Conservation (phyloP, 2,888 invertebrate species). For the Erynnis tages region DNA sequence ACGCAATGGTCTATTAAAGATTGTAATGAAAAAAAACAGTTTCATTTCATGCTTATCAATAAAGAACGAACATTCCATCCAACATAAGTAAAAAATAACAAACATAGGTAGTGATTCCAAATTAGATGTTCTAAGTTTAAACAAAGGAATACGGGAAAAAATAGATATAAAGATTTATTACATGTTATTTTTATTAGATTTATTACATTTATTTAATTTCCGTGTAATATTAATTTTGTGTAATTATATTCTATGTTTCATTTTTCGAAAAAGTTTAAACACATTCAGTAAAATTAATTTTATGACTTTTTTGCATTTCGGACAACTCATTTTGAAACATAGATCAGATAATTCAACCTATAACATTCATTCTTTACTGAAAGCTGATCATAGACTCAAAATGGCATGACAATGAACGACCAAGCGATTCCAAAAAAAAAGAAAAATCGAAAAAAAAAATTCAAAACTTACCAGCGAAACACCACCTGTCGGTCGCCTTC, state of each 20-base stretch:
- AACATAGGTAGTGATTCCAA: background rate
- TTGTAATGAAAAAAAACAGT: background rate
- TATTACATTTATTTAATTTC: no score
- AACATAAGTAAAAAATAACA: background rate
- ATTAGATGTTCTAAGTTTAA: no score
- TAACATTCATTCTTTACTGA: constrained; percentile 4
- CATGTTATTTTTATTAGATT: no score
- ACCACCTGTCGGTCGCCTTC: constrained; percentile 91
- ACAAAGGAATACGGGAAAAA: no score
- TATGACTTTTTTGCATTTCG: no score
- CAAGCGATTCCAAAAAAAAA: background rate
- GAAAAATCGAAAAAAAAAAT: background rate
- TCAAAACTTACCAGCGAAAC: constrained; percentile 89
- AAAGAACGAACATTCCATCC: background rate
- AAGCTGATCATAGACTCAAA: constrained; percentile 1
- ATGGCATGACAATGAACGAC: background rate
- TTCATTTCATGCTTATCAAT: background rate
- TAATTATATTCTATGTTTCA: no score
- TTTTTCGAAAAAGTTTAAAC: no score
- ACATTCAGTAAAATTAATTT: no score
- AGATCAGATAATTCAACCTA: background rate
- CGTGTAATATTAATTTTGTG: no score
- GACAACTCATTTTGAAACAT: no score
- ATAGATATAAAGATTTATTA: no score
- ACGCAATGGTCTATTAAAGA: constrained; percentile 7